Evolutionary conservation across 2,113 vertebrate genomes (phyloP).

Genomic region (Panthera uncia): DNA sequence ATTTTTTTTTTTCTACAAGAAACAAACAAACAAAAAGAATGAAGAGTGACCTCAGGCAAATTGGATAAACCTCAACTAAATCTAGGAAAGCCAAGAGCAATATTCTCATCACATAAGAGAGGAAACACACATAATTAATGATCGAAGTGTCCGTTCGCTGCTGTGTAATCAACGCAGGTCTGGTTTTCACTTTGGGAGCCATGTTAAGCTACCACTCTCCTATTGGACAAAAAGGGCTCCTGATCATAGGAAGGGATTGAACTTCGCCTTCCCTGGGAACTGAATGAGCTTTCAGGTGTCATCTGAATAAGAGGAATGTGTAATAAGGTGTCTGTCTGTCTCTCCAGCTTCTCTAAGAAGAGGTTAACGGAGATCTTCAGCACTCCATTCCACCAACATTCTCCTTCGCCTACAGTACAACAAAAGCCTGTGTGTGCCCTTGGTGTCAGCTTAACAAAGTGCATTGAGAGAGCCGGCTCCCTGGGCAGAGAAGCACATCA

Average conservation of each 20-base stretch:
- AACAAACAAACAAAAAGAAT: background rate
- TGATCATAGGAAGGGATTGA: background rate
- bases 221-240: background rate
- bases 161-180: background rate
- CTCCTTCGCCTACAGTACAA: conserved; percentile 72
- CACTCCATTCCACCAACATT: conserved; percentile 61
- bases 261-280: background rate
- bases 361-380: conserved; percentile 52
- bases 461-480: conserved; percentile 78
- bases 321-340: background rate
- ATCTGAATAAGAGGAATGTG: background rate
- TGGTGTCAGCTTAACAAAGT: conserved; percentile 78
- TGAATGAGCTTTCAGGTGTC: conserved; percentile 40
- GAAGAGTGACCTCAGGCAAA: background rate
- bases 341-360: conserved; percentile 14
- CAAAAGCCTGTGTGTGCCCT: conserved; percentile 81
- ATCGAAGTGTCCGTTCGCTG: rapidly evolving
- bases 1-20: background rate
- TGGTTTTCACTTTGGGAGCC: background rate
- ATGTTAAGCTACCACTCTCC: background rate
- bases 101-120: background rate
- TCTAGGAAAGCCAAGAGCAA: background rate
- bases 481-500: conserved; percentile 87
- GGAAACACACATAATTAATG: background rate
- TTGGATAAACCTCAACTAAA: background rate